Conservation (phyloP, 1,140 invertebrate species). For the Leptinotarsa texana region DNA sequence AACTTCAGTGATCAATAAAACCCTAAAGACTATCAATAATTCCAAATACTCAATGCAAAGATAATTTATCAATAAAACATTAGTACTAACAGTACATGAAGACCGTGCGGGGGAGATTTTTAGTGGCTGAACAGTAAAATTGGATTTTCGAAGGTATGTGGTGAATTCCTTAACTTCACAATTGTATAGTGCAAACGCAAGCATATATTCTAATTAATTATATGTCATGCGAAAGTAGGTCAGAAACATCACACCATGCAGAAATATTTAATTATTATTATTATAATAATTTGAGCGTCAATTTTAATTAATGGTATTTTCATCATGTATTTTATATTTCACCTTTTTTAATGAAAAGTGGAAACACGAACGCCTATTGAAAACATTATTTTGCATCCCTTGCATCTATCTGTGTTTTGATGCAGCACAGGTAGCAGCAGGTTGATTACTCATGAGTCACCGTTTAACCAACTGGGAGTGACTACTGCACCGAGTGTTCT, state of each 20-base stretch:
- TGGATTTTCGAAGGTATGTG: not conserved
- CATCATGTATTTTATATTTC: not conserved
- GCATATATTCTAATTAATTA: conserved; percentile 1
- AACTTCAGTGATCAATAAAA: not conserved
- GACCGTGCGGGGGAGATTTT: not conserved
- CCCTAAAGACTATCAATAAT: not conserved
- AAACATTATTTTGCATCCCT: not conserved
- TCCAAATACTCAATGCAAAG: not conserved
- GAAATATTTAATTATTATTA: conserved; percentile 11
- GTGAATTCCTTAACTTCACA: not conserved
- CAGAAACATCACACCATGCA: conserved; percentile 20
- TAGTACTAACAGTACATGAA: not conserved
- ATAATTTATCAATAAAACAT: not conserved
- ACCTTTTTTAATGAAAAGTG: not conserved
- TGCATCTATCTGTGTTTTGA: conserved; percentile 13
- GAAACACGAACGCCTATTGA: not conserved
- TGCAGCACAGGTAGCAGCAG: conserved; percentile 16
- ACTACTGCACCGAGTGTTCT: conserved; percentile 1
- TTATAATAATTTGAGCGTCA: not conserved
- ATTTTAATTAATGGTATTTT: not conserved
- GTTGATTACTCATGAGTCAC: conserved; percentile 18
- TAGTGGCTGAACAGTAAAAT: not conserved
- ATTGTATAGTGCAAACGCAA: conserved; percentile 10
- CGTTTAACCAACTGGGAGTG: not conserved
- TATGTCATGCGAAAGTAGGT: conserved; percentile 12